Evolutionary conservation across 2,797 vertebrate genomes (phyloP).

Genomic region (Pseudomugil tenellus): DNA sequence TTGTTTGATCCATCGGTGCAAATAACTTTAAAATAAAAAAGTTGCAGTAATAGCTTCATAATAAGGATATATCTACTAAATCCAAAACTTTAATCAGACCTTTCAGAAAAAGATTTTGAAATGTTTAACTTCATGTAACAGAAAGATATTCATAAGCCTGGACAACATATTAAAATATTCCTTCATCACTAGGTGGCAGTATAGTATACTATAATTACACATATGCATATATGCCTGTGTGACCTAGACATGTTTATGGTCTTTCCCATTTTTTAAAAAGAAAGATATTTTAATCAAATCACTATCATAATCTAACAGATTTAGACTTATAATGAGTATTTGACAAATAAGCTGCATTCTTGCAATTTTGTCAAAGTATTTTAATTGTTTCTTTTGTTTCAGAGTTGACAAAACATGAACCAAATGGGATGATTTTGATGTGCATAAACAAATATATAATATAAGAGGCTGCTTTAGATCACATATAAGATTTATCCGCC

Average conservation of each 20-base stretch:
- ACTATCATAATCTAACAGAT: background rate
- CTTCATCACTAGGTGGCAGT: constrained; percentile 90
- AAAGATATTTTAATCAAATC: constrained; percentile 4
- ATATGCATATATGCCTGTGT: constrained; percentile 66
- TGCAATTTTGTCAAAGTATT: background rate
- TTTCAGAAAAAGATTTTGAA: background rate
- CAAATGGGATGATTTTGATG: background rate
- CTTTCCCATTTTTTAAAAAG: background rate
- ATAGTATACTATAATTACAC: constrained; percentile 79
- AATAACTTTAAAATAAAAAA: background rate
- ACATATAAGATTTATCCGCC: background rate
- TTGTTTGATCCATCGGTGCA: background rate
- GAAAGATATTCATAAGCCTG: constrained; percentile 26
- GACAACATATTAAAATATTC: constrained; percentile 37
- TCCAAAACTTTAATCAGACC: background rate
- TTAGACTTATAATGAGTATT: background rate
- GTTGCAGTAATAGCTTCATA: background rate
- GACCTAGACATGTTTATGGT: constrained; percentile 28
- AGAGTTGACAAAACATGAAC: background rate
- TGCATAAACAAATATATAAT: background rate
- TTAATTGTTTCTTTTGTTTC: background rate
- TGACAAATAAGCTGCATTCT: background rate
- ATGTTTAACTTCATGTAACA: constrained; percentile 5
- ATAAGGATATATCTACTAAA: background rate
- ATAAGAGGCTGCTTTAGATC: background rate